These are phyloP conservation scores for Aphidius gifuensis DNA, from an alignment of 1,140 invertebrate genomes.

Conservation along the genomic window DNA sequence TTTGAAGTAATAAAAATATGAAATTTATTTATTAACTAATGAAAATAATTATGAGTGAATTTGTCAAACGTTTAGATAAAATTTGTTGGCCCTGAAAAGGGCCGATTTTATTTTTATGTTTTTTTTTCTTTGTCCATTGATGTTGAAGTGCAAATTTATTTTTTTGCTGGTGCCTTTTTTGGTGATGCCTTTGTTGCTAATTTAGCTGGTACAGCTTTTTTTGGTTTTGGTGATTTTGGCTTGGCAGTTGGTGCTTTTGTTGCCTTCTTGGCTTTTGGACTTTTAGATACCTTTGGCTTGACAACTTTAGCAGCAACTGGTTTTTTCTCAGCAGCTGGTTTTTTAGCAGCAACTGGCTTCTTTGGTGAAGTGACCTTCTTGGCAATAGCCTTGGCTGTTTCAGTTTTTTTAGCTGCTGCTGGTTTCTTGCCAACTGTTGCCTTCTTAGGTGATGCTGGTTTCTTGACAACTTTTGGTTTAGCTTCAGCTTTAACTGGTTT, in stretches of 20 bases:
- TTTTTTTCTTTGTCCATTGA: too few species aligned
- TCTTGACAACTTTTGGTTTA: neutral
- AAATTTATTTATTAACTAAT: too few species aligned
- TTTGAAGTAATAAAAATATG: too few species aligned
- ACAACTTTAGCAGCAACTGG: neutral
- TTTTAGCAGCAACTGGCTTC: neutral
- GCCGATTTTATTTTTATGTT: neutral
- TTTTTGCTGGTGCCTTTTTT: slow-evolving; percentile 7
- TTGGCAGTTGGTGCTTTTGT: slow-evolving; percentile 17
- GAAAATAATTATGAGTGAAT: too few species aligned
- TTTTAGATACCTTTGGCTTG: slow-evolving; percentile 1
- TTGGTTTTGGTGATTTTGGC: slow-evolving; percentile 14
- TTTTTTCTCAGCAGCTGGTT: neutral
- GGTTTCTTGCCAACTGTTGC: slow-evolving; percentile 6
- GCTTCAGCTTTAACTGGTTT: slow-evolving; percentile 9
- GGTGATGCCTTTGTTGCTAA: slow-evolving; percentile 4
- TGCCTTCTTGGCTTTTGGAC: slow-evolving; percentile 1
- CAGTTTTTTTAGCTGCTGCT: neutral
- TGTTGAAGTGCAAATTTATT: neutral
- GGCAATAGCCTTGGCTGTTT: neutral
- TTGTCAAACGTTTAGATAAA: neutral
- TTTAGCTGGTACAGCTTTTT: slow-evolving; percentile 9
- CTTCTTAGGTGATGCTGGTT: slow-evolving; percentile 2
- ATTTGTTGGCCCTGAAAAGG: slow-evolving; percentile 5
- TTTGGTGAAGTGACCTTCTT: slow-evolving; percentile 3